These are phyloP conservation scores for Nezara viridula DNA, from an alignment of 2,888 invertebrate genomes.

Conservation along the genomic window DNA sequence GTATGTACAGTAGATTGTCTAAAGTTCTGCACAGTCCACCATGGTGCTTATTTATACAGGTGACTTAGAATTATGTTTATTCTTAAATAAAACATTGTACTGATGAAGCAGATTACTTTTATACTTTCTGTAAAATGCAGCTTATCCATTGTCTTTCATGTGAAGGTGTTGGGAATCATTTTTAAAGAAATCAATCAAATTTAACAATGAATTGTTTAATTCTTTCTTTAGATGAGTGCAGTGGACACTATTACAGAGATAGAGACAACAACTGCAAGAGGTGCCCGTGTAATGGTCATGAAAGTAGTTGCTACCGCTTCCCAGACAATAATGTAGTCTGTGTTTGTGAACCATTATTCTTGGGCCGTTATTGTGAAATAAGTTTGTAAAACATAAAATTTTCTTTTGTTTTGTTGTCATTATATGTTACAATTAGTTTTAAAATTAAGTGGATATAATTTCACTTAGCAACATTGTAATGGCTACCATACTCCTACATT, in stretches of 20 bases:
- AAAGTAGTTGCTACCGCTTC: conserved; percentile 76
- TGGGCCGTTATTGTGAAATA: conserved; percentile 78
- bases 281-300: conserved; percentile 84
- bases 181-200: background rate
- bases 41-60: no score
- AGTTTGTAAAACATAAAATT: conserved; percentile 18
- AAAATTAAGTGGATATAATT: background rate
- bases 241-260: conserved; percentile 80
- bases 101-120: background rate
- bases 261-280: conserved; percentile 73
- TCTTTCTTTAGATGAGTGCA: conserved; percentile 70
- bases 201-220: background rate
- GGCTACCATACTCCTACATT: background rate
- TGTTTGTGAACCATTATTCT: conserved; percentile 79
- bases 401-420: background rate
- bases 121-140: background rate
- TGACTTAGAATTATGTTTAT: background rate
- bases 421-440: background rate
- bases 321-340: conserved; percentile 76
- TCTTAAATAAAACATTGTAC: background rate
- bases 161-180: background rate
- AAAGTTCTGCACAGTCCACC: no score
- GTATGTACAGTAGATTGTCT: no score
- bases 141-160: background rate
- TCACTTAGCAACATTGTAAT: background rate